Percentiles rank a stretch among this genome's conserved stretches.
Evolutionary conservation across 2,888 invertebrate genomes (phyloP).

Genomic region (Dendrolimus pini): DNA sequence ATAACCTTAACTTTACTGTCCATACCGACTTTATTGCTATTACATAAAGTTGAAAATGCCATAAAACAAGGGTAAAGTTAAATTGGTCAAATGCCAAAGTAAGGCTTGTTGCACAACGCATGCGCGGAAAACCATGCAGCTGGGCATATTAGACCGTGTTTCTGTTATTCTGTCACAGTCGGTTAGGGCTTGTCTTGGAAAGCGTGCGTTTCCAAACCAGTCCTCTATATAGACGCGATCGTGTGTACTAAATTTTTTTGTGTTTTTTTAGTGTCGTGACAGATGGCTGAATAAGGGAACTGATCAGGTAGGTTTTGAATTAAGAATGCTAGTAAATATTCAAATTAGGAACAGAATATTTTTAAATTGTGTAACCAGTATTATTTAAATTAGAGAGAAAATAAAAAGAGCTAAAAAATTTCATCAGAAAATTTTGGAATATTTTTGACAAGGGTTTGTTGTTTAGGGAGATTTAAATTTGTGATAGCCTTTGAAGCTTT

Average conservation of each 20-base stretch:
- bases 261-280: slow-evolving; percentile 12
- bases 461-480: too few species aligned
- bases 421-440: too few species aligned
- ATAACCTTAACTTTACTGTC: slow-evolving; percentile 10
- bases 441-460: too few species aligned
- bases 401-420: too few species aligned
- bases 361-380: too few species aligned
- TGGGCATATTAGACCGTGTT: slow-evolving; percentile 44
- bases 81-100: slow-evolving; percentile 14
- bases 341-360: too few species aligned
- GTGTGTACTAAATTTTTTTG: slow-evolving; percentile 1
- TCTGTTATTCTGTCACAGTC: slow-evolving; percentile 50
- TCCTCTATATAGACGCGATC: background rate
- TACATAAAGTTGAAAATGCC: slow-evolving; percentile 26
- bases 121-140: slow-evolving; percentile 60
- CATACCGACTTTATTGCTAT: slow-evolving; percentile 15
- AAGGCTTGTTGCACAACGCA: slow-evolving; percentile 56
- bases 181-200: slow-evolving; percentile 14
- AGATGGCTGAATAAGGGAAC: background rate
- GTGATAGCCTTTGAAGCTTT: too few species aligned
- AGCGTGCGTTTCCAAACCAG: background rate
- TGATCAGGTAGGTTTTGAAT: background rate
- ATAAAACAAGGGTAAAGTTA: slow-evolving; percentile 13
- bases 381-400: too few species aligned
- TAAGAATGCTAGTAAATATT: background rate